phyloP scores from a whole-genome alignment of 2,888 invertebrate species.

The Pomacea canaliculata region DNA sequence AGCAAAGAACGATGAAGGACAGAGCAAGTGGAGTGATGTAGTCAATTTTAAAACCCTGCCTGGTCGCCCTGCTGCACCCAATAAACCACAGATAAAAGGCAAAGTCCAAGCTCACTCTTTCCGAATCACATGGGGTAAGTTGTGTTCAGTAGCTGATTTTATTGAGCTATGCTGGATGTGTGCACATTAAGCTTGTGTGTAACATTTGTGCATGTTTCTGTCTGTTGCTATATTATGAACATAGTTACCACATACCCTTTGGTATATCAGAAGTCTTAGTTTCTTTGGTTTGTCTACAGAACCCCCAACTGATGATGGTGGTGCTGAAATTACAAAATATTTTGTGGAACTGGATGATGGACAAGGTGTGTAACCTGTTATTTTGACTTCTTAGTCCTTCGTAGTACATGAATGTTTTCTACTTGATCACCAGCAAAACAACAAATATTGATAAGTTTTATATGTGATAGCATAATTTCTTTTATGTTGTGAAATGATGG shows the following conservation, averaged over 20 bases:
- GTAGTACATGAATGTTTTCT: neutral
- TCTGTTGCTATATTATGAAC: too few species aligned
- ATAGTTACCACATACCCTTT: too few species aligned
- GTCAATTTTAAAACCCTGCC: conserved; percentile 84
- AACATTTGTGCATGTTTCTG: too few species aligned
- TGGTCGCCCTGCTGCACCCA: conserved; percentile 83
- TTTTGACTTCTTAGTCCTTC: neutral
- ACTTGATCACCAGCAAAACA: too few species aligned
- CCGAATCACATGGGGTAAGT: conserved; percentile 80
- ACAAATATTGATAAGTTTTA: too few species aligned
- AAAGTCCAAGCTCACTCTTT: conserved; percentile 85
- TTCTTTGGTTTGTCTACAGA: conserved; percentile 47
- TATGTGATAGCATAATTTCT: too few species aligned
- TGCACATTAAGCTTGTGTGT: too few species aligned
- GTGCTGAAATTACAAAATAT: conserved; percentile 81
- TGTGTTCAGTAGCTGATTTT: neutral
- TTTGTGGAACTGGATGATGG: conserved; percentile 79
- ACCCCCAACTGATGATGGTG: conserved; percentile 80
- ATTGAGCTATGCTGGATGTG: too few species aligned
- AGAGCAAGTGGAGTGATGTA: conserved; percentile 84
- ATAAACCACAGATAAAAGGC: conserved; percentile 84
- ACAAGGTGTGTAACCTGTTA: conserved; percentile 46
- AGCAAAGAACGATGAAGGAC: conserved; percentile 86
- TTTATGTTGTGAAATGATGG: too few species aligned
- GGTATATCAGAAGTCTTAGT: neutral